phyloP scores from a whole-genome alignment of 2,797 vertebrate species.

The Danio tinwini region DNA sequence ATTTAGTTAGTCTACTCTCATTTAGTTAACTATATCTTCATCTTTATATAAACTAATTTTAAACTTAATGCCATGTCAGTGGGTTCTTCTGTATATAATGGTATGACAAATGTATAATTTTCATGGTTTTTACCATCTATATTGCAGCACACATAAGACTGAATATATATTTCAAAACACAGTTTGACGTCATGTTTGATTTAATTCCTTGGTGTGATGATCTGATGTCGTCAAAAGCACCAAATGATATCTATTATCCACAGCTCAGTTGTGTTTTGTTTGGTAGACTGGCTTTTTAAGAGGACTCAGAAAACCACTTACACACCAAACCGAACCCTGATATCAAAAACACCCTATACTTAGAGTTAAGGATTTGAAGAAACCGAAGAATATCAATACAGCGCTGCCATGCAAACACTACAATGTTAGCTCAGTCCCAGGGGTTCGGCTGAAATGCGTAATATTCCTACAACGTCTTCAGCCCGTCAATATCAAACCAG shows the following conservation, averaged over 20 bases:
- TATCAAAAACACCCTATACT: not conserved
- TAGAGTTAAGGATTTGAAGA: not conserved
- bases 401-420: not conserved
- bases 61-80: too few species aligned
- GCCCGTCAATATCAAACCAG: constrained; percentile 35
- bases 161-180: not conserved
- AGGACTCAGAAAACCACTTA: not conserved
- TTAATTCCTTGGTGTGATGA: not conserved
- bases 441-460: constrained; percentile 12
- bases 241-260: not conserved
- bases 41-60: too few species aligned
- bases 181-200: not conserved
- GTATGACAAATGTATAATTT: too few species aligned
- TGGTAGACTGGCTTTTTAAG: not conserved
- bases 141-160: too few species aligned
- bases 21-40: too few species aligned
- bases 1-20: too few species aligned
- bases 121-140: too few species aligned
- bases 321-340: not conserved
- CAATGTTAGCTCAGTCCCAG: constrained; percentile 10
- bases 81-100: too few species aligned
- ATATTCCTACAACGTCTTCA: constrained; percentile 25
- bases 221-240: not conserved
- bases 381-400: not conserved
- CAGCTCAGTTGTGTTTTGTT: not conserved